These are phyloP conservation scores for Nicator chloris DNA, from an alignment of 2,113 vertebrate genomes.

Conservation along the genomic window DNA sequence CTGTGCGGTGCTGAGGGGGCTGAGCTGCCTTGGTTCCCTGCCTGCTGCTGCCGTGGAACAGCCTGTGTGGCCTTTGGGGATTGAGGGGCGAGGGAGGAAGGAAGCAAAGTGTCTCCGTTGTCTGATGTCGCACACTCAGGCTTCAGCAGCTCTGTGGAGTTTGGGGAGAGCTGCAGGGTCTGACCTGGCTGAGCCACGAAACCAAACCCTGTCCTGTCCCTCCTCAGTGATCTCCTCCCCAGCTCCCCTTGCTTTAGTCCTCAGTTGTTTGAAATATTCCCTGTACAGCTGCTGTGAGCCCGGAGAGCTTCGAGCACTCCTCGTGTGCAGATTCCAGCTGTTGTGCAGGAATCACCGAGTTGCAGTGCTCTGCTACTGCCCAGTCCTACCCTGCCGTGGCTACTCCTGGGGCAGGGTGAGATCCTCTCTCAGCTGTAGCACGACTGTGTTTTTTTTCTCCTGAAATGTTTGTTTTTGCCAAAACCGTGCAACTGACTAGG, in stretches of 20 bases:
- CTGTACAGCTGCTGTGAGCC: neutral
- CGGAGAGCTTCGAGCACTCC: neutral
- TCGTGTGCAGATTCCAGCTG: neutral
- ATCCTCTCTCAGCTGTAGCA: neutral
- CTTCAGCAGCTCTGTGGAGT: neutral
- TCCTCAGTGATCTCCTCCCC: neutral
- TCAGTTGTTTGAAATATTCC: neutral
- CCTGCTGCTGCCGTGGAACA: neutral
- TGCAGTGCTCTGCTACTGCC: neutral
- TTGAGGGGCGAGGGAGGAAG: neutral
- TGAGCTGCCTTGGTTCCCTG: neutral
- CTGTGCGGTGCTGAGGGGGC: neutral
- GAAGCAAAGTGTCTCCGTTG: neutral
- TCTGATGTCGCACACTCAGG: neutral
- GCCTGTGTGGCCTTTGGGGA: neutral
- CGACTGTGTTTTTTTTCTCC: neutral
- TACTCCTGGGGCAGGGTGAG: neutral
- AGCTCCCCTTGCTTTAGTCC: neutral
- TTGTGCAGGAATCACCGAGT: accelerated
- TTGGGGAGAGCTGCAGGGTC: neutral
- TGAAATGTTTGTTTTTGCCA: neutral
- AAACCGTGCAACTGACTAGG: neutral
- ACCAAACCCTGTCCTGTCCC: neutral
- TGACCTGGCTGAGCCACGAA: neutral
- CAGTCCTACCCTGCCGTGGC: neutral